phyloP scores from a whole-genome alignment of 2,797 vertebrate genomes.

The Allobates femoralis region DNA sequence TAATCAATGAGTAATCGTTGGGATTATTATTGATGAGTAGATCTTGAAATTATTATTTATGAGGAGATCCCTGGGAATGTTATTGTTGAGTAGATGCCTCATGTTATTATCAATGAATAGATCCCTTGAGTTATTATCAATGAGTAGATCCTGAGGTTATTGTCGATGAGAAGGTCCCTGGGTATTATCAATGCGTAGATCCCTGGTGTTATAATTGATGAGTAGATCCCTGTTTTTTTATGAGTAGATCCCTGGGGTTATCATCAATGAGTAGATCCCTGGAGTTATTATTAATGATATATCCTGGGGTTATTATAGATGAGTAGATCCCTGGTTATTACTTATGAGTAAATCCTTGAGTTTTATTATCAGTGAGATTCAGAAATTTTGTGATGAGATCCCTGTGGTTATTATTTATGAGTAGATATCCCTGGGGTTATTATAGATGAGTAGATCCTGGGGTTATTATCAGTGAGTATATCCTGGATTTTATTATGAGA shows the following conservation, averaged over 20 bases:
- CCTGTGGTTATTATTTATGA: no score
- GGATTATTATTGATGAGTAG: no score
- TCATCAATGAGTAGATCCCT: background rate
- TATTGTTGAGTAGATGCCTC: background rate
- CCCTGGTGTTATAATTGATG: background rate
- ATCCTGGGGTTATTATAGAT: background rate
- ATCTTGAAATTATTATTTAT: background rate
- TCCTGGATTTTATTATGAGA: background rate
- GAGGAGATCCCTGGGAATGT: background rate
- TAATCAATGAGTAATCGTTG: background rate
- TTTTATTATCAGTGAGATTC: no score
- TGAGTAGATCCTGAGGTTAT: background rate
- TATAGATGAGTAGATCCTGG: background rate
- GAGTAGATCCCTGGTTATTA: background rate
- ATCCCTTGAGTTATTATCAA: background rate
- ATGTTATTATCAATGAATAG: background rate
- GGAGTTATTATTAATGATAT: background rate
- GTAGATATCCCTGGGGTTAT: no score
- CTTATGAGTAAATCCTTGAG: no score
- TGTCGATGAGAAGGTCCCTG: background rate
- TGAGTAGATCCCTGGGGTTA: background rate
- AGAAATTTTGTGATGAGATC: no score
- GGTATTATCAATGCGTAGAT: background rate
- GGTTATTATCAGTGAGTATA: background rate
- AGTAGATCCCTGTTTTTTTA: background rate